phyloP scores from a whole-genome alignment of 2,797 vertebrate species.

The Liparis tanakae region DNA sequence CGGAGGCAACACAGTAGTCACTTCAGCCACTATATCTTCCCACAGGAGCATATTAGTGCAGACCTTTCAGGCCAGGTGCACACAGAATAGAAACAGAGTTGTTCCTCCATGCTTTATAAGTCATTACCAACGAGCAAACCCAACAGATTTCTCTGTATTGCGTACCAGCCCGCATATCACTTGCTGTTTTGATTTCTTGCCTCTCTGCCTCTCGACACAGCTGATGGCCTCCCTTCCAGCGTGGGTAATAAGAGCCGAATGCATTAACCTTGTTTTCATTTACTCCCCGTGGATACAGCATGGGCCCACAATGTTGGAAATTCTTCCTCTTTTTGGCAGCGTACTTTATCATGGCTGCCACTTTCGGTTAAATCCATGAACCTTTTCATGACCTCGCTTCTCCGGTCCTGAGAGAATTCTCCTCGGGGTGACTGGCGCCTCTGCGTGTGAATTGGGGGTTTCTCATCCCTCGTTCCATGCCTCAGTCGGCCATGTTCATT shows the following conservation, averaged over 20 bases:
- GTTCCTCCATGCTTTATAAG: slow-evolving; percentile 54
- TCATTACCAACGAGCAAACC: slow-evolving; percentile 66
- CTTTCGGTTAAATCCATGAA: slow-evolving; percentile 65
- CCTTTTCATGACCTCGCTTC: slow-evolving; percentile 66
- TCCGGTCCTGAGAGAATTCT: slow-evolving; percentile 65
- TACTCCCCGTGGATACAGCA: slow-evolving; percentile 78
- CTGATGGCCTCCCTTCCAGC: slow-evolving; percentile 74
- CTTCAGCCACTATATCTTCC: slow-evolving; percentile 44
- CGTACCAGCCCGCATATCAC: slow-evolving; percentile 51
- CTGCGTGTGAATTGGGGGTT: slow-evolving; percentile 44
- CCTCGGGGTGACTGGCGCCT: slow-evolving; percentile 67
- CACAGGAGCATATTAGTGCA: slow-evolving; percentile 14
- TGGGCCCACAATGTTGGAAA: slow-evolving; percentile 59
- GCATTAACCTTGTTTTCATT: slow-evolving; percentile 87
- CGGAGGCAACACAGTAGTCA: slow-evolving; percentile 39
- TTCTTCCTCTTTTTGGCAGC: slow-evolving; percentile 60
- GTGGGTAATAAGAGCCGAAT: slow-evolving; percentile 82
- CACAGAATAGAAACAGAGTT: slow-evolving; percentile 45
- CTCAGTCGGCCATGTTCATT: slow-evolving; percentile 67
- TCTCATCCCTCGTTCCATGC: slow-evolving; percentile 58
- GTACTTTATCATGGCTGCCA: slow-evolving; percentile 69
- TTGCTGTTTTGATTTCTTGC: slow-evolving; percentile 81
- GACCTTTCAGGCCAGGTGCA: slow-evolving; percentile 45
- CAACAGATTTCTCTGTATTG: slow-evolving; percentile 65
- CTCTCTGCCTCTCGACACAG: slow-evolving; percentile 71